A percentile compares a stretch with the other conserved stretches of the same genome.
Conservation (phyloP, 92 coral and sea anemone genomes). For the Paramuricea clavata region DNA sequence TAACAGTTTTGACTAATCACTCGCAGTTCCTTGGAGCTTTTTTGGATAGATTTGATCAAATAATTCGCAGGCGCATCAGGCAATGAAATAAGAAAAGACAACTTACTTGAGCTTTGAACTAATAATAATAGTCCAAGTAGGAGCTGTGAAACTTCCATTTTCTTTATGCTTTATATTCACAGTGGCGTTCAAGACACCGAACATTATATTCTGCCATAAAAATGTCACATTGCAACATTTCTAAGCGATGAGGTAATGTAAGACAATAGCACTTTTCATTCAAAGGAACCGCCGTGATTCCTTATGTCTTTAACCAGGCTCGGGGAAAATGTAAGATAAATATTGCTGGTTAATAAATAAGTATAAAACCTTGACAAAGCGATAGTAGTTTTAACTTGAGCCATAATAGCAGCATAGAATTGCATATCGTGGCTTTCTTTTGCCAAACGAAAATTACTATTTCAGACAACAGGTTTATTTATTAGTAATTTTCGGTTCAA, state of each 20-base stretch:
- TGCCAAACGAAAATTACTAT: neutral
- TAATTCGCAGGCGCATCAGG: neutral
- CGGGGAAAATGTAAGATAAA: no score
- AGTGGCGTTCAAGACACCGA: neutral
- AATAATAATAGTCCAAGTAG: neutral
- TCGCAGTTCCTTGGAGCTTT: no score
- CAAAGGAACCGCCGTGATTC: neutral
- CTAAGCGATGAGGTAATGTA: neutral
- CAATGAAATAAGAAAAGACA: neutral
- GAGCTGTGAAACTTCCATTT: neutral
- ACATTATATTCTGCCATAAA: slow-evolving; percentile 11
- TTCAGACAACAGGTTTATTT: neutral
- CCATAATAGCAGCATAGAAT: neutral
- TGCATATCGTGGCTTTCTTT: neutral
- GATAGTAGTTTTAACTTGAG: neutral
- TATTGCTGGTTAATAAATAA: neutral
- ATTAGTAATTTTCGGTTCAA: neutral
- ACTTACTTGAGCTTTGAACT: slow-evolving; percentile 1
- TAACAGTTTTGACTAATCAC: no score
- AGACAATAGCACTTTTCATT: neutral
- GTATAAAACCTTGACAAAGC: no score
- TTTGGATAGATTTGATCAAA: neutral
- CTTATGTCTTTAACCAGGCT: neutral
- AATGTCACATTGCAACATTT: neutral
- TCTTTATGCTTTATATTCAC: neutral